Evolutionary conservation across 2,797 vertebrate genomes (phyloP), one percentile per base, ranked within the genome.

Genomic region (Jordanella pulchra): DNA sequence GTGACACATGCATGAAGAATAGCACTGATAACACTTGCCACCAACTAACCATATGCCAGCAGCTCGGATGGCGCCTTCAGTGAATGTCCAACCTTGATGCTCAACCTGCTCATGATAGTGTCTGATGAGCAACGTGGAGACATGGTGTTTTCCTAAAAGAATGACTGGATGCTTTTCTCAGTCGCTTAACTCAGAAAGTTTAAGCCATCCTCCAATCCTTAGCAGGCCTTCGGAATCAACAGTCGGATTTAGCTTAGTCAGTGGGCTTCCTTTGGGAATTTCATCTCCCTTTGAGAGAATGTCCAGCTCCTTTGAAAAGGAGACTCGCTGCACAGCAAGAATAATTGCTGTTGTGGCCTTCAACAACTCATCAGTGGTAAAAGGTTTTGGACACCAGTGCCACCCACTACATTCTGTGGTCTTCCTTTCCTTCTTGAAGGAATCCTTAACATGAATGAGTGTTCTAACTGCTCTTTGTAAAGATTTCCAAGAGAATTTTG

Each of bases 401-500:
- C 63, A 65, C 45, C 63, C 42, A 45, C 1, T 45, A 3, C 13
- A 27, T 18, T 13, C 53, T 27, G 53, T 54, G 53, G 12, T 27
- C 11, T n/a, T 12, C 13, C 3, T 55, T 5, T 55, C 27, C 14
- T 28, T 55, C 30, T 47, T 65, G 7, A 65, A 48, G 0, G 44
- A 48, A 30, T 13, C 0, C 0, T 1, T 10, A 5, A 23, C 44
- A 48, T 30, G 45, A 12, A 65, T 32, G 17, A 65, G 45, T 48
- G 25, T 48, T 65, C 25, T 4, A 65, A 65, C 9, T 48, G n/a
- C 64, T 48, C 45, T 65, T 15, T 12, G 27, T 48, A 28, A 27
- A 11, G 64, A 30, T 44, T 65, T 48, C 64, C 64, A 65, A 65
- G 64, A 65, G 17, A 65, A 65, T 21, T 48, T 65, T 48, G 27